Percentiles rank a stretch among this genome's conserved stretches.
These are phyloP conservation scores for Beris chalybata DNA, from an alignment of 2,888 invertebrate genomes.

Conservation along the genomic window DNA sequence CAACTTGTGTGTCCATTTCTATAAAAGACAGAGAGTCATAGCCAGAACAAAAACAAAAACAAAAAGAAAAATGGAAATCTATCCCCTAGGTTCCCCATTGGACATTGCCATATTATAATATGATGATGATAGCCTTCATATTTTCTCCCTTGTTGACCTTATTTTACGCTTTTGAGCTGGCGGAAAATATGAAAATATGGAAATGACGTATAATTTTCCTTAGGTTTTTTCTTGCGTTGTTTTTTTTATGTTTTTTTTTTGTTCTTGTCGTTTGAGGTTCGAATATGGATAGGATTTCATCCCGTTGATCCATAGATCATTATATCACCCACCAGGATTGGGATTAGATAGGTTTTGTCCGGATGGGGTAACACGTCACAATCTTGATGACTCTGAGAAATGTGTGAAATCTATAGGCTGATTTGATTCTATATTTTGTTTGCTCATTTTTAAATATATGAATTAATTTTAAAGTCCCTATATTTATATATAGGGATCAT, in stretches of 20 bases:
- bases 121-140: slow-evolving; percentile 14
- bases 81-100: slow-evolving; percentile 17
- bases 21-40: background rate
- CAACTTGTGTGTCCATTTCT: slow-evolving; percentile 5
- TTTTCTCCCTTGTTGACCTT: slow-evolving; percentile 23
- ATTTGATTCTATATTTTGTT: no score
- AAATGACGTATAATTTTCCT: slow-evolving; percentile 21
- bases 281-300: no score
- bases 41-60: background rate
- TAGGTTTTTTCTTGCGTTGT: background rate
- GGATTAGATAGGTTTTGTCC: slow-evolving; percentile 12
- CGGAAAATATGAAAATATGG: slow-evolving; percentile 26
- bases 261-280: no score
- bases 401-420: no score
- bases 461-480: no score
- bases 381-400: no score
- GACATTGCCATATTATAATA: slow-evolving; percentile 16
- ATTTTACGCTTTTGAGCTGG: slow-evolving; percentile 16
- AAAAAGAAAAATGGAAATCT: background rate
- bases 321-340: background rate
- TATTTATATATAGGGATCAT: no score
- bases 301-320: no score
- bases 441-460: no score
- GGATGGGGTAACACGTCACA: background rate
- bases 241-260: no score